Base-by-base conservation (phyloP, 2,888 invertebrate species). In the Physocephala rufipes region DNA sequence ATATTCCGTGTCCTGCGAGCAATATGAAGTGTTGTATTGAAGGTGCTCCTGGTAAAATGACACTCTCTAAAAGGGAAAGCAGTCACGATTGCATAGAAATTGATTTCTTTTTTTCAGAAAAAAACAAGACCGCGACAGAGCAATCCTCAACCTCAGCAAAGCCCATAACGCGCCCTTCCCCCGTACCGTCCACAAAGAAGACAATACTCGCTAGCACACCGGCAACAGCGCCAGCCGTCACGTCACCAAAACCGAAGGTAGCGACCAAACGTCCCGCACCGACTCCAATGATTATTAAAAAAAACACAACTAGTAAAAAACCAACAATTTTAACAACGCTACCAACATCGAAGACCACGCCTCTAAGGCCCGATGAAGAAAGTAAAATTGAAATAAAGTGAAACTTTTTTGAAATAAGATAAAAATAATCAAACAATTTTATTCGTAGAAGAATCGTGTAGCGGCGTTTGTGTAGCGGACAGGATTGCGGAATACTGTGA, bases 1-100 rank as follows among this genome's bases (percentile, higher is more conserved):
- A 95, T 81, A 91, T 94, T 24, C 90, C 91, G 73, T 95, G 95
- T 80, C 94, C 95, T 28, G 91, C 91, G 70, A 86, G 91, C 2
- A 91, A 90, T 77, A 94, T 95, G 94, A 91, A 93, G 82, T 95
- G 95, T 86, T 94, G 95, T 81, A 90, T 93, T 24, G 93, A 94
- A 80, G 91, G 91, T 71, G 90, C 92, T 1, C 87, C 90, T n/a
- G 87, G 90, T 85, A 88, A 89, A 81, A 77, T 5, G 47, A n/a
- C 9, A 13, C 16, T 12, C 0, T 64, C 26, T 28, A 3, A 16
- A 67, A 21, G 21, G 83, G n/a, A n/a, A n/a, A n/a, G n/a, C n/a
- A n/a, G n/a, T 16, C 16, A 43, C 3, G 24, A 16, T 36, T 30
- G 15, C 47, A 51, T 49, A 13, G 19, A 19, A 63, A 45, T 1